Evolutionary conservation across 1,140 invertebrate species (phyloP), one percentile per base, ranked within the genome.

Genomic region (Neelides sp.): DNA sequence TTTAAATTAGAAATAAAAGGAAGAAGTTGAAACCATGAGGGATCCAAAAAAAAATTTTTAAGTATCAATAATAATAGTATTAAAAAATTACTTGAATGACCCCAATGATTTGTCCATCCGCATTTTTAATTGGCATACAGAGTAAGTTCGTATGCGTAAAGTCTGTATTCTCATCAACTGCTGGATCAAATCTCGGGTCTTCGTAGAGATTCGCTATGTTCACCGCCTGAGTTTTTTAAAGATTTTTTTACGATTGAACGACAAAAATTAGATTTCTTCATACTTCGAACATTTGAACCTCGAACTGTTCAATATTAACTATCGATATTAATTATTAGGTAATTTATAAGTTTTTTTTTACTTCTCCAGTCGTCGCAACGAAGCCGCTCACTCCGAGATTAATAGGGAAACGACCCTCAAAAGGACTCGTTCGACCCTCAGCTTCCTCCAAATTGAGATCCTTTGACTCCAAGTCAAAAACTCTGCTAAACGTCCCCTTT

Each of bases 341-440:
- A 15, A 17, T 19, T 20, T 26, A 27, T 27, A 34, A 23, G 20
- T 17, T 46, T 30, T 28, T 19, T 67, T 73, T 76, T 76, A 90
- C 85, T 74, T 94, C 83, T 51, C 91, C 92, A 22, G 90, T 94
- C n/a, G 88, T 87, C 26, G 92, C 91, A 19, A 95, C 92, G 68
- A 90, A 83, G 37, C 91, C 90, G 8, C 90, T 95, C 55, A 95
- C 92, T 17, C 92, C 94, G 59, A 94, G 80, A 67, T 94, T 93
- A 62, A 97, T 94, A 7, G 93, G 91, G 72, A 98, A 97, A 60
- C 88, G 74, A 57, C 84, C 85, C 66, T 91, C 87, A 67, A 85
- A 88, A 27, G 86, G 86, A 66, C 81, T 80, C 24, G 39, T 84
- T 59, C 82, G 75, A 12, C 79, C 75, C 62, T 84, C 82, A 42